Evolutionary conservation across 2,797 vertebrate species (phyloP), one percentile per base, ranked within the genome.

Genomic region (Betta splendens): DNA sequence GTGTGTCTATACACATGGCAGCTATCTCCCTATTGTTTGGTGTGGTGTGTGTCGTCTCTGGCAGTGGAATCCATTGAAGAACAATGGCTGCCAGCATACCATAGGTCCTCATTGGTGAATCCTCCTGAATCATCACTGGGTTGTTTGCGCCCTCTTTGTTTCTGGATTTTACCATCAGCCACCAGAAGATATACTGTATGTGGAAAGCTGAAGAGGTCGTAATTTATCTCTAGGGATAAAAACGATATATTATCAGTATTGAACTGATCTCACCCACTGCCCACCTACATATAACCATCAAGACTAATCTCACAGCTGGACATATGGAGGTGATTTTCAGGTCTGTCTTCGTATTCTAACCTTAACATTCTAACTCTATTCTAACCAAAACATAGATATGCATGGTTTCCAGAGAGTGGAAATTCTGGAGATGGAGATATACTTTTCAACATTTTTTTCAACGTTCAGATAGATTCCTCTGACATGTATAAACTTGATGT

Each of bases 11-110:
- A 43, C 36, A 50, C 21, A 4, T 29, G 1, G 8, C 43, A 55
- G 35, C 40, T 51, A 16, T 31, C 32, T 17, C 36, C 36, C 43
- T 18, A 40, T 13, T 56, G 36, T 32, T 45, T 29, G 50, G 25
- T 56, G n/a, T 52, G 20, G 42, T 43, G 25, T 31, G 12, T 33
- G 33, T 39, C 7, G 25, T 22, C 50, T 61, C 52, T 72, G 61
- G 47, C 36, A 53, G 55, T 25, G 40, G 20, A 32, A 28, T 37
- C 7, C 21, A 15, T 20, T 38, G 31, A 12, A 52, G 36, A 61
- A 65, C 64, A 75, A 79, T 58, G 32, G 39, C 15, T 53, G 43
- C 64, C 47, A 52, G 38, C 54, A 60, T 16, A 32, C 59, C 40
- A 7, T 1, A 17, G 29, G 33, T 39, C 20, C n/a, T 51, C 42